These are phyloP conservation scores for Virgularia gustaviana DNA, from an alignment of 92 coral and sea anemone genomes.

Conservation along the genomic window DNA sequence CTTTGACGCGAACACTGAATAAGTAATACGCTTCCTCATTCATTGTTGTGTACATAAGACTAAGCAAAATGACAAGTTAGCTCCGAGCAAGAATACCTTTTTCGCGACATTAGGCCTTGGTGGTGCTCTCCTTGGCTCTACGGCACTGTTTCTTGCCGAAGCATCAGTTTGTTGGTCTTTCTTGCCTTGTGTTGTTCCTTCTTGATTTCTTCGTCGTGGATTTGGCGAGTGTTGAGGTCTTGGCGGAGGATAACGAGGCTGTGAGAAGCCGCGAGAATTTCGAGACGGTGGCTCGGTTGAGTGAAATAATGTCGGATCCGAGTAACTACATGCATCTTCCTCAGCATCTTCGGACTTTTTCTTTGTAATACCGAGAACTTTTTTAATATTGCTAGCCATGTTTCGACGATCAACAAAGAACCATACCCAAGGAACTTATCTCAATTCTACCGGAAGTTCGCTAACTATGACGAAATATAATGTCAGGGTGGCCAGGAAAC, in stretches of 20 bases:
- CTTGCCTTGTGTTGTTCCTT: constrained; percentile 1
- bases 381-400: constrained; percentile 18
- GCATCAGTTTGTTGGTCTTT: constrained; percentile 11
- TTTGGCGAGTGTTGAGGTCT: constrained; percentile 87
- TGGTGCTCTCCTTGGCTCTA: constrained; percentile 33
- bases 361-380: constrained; percentile 12
- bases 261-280: constrained; percentile 46
- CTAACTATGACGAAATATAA: no score
- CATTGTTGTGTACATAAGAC: no score
- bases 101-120: constrained; percentile 17
- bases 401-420: no score
- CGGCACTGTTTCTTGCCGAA: constrained; percentile 14
- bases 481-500: no score
- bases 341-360: constrained; percentile 41
- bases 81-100: no score
- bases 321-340: constrained; percentile 61
- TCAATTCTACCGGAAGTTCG: constrained; percentile 21
- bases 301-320: constrained; percentile 75
- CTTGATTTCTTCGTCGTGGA: constrained; percentile 43
- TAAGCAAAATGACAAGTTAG: no score
- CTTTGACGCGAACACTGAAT: no score
- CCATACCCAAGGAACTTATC: no score
- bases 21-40: no score
- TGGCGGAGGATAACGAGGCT: constrained; percentile 98
- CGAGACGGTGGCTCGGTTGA: constrained; percentile 62